Evolutionary conservation across 2,113 vertebrate species (phyloP), one percentile per base, ranked within the genome.

Genomic region (Nesoenas mayeri): DNA sequence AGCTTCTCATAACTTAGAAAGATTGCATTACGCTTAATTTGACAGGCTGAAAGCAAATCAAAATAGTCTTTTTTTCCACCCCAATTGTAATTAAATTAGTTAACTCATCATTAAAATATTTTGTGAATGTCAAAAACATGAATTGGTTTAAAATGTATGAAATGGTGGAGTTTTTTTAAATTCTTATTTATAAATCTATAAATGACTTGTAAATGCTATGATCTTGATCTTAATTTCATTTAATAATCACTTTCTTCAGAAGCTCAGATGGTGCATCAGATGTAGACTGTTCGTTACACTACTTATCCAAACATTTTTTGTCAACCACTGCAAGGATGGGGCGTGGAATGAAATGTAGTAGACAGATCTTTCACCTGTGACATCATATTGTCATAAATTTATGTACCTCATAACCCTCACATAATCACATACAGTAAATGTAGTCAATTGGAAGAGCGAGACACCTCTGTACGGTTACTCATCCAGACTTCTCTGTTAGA

Each of bases 101-200:
- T 84, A 69, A 57, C 20, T 48, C 15, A 38, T 61, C 6, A 34
- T 5, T 20, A 77, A 69, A 86, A 60, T 0, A 26, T 48, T 7
- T 12, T 54, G 18, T 17, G 66, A 72, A 60, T 47, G 5, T 8
- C 6, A 82, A 74, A 89, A 91, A 2, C 2, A 18, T 24, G 0
- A 58, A 60, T 17, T 48, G 1, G 8, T 70, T 81, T 85, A 57
- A 88, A 90, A 79, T 54, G 1, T 12, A 19, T 25, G 22, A 67
- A 12, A 28, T 21, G 0, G 3, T 51, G 5, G 8, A 26, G 2
- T 1, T 2, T 15, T 54, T 60, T 17, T 18, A 17, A 71, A 36
- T 73, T 73, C 25, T 40, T 65, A 25, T 65, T 70, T 84, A 48
- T 38, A 42, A 31, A 53, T 28, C 36, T n/a, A 48, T 19, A 79